Evolutionary conservation across 2,113 vertebrate species (phyloP).

Genomic region (Triplophysa siluroides): DNA sequence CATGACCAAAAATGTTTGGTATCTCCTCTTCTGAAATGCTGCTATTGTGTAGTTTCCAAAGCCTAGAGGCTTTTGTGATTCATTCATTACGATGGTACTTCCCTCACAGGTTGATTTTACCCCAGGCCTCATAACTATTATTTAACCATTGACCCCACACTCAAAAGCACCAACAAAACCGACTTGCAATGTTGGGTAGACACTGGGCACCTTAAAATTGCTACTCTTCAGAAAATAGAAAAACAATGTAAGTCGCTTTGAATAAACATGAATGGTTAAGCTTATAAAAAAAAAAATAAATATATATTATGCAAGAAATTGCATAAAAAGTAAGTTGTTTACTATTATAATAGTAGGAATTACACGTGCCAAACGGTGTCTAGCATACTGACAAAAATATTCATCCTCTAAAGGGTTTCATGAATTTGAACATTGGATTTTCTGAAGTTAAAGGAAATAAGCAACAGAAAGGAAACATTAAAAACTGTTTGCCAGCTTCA

Average conservation of each 20-base stretch:
- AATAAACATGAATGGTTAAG: too few species aligned
- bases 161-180: neutral
- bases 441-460: neutral
- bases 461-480: neutral
- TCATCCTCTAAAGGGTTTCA: too few species aligned
- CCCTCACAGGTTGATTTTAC: neutral
- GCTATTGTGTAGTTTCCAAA: neutral
- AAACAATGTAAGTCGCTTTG: too few species aligned
- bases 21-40: too few species aligned
- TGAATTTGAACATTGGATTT: too few species aligned
- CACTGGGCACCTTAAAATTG: too few species aligned
- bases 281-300: too few species aligned
- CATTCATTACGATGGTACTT: too few species aligned
- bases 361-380: neutral
- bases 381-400: too few species aligned
- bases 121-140: constrained; percentile 4
- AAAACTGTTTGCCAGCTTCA: neutral
- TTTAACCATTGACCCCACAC: constrained; percentile 13
- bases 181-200: neutral
- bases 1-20: too few species aligned
- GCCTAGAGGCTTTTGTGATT: neutral
- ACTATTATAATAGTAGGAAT: neutral
- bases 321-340: neutral
- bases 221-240: too few species aligned
- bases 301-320: too few species aligned